These are phyloP conservation scores for Linepithema humile DNA, from an alignment of 1,140 invertebrate species.

Conservation along the genomic window DNA sequence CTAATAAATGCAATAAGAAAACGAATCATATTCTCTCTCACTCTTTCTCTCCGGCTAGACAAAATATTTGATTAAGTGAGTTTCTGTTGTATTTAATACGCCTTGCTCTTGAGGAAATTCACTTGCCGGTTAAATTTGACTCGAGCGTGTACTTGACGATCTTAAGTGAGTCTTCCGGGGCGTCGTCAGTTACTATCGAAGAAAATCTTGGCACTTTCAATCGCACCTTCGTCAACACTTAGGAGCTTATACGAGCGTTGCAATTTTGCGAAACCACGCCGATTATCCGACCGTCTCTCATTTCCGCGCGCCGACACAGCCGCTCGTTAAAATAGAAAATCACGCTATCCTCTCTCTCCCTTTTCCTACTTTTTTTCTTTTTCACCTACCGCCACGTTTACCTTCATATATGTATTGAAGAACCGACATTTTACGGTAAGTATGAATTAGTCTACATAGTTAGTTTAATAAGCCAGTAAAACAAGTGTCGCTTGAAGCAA, in stretches of 20 bases:
- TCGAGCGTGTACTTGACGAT: constrained; percentile 20
- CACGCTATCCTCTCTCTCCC: not conserved
- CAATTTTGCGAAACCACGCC: constrained; percentile 1
- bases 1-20: not conserved
- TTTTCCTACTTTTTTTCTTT: not conserved
- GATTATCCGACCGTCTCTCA: constrained; percentile 35
- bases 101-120: constrained; percentile 6
- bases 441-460: not conserved
- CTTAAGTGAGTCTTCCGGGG: constrained; percentile 41
- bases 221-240: constrained; percentile 8
- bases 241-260: constrained; percentile 3
- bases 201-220: constrained; percentile 37
- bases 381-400: not conserved
- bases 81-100: constrained; percentile 1
- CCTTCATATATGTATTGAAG: not conserved
- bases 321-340: constrained; percentile 24
- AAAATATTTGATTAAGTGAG: not conserved
- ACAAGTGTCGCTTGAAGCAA: not conserved
- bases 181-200: constrained; percentile 19
- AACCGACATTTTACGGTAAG: not conserved
- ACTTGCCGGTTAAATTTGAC: constrained; percentile 29
- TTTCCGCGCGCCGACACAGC: constrained; percentile 15
- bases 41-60: not conserved
- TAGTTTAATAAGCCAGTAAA: constrained; percentile 21
- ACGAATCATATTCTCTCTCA: not conserved